These are phyloP conservation scores for Eupithecia subfuscata DNA, from an alignment of 2,888 invertebrate species.

Conservation along the genomic window DNA sequence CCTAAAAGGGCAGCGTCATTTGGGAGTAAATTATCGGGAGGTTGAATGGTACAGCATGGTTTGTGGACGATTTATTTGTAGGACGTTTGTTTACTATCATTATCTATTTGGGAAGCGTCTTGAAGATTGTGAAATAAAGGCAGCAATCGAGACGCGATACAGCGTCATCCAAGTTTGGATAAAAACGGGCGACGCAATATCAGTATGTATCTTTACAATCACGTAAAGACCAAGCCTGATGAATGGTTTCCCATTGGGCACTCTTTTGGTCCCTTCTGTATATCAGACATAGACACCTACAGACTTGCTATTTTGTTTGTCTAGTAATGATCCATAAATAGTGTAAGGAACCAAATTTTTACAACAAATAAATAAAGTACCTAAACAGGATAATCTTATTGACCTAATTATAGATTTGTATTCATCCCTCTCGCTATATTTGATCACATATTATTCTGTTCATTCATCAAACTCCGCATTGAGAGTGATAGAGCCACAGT, in stretches of 20 bases:
- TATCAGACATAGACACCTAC: not conserved
- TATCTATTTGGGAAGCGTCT: not conserved
- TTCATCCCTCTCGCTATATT: not conserved
- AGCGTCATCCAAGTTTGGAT: not conserved
- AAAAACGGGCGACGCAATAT: not conserved
- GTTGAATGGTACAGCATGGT: constrained; percentile 23
- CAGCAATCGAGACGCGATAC: not conserved
- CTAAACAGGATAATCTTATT: too few species aligned
- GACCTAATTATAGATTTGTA: not conserved
- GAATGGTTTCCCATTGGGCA: not conserved
- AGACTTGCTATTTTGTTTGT: not conserved
- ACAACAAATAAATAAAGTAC: too few species aligned
- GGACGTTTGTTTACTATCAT: constrained; percentile 3
- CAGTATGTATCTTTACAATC: not conserved
- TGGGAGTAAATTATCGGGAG: constrained; percentile 12
- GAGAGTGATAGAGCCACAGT: not conserved
- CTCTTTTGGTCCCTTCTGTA: not conserved
- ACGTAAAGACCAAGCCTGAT: not conserved
- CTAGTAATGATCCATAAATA: not conserved
- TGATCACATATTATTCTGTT: not conserved
- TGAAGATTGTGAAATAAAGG: not conserved
- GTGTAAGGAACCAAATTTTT: too few species aligned
- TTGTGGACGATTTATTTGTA: constrained; percentile 8
- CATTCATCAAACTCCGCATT: not conserved
- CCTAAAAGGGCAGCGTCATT: constrained; percentile 50